A percentile compares a stretch with the other conserved stretches of the same genome.
These are phyloP conservation scores for Cephus pulcher DNA, from an alignment of 2,888 invertebrate genomes.

Conservation along the genomic window DNA sequence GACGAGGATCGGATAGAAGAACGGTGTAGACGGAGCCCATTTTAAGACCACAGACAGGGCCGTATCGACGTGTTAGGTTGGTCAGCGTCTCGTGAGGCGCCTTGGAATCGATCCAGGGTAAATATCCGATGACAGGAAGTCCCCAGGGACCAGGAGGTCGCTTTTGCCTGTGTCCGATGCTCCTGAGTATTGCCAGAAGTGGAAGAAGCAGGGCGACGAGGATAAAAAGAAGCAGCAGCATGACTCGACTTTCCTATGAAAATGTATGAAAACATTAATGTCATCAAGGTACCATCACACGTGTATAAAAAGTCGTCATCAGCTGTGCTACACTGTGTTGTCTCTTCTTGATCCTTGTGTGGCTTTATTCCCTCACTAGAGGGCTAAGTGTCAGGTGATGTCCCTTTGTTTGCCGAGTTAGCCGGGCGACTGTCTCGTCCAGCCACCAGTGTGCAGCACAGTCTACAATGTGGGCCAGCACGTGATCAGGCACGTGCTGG, in stretches of 20 bases:
- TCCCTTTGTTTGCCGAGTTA: neutral
- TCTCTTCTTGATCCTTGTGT: no score
- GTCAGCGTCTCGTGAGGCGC: constrained; percentile 81
- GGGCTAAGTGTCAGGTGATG: no score
- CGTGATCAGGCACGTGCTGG: constrained; percentile 35
- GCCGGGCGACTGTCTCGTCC: neutral
- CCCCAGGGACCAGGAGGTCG: constrained; percentile 85
- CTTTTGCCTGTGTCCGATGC: constrained; percentile 62
- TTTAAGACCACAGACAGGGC: constrained; percentile 78
- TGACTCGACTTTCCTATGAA: constrained; percentile 32
- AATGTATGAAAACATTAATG: constrained; percentile 15
- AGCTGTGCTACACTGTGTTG: neutral
- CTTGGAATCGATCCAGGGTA: constrained; percentile 77
- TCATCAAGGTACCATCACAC: no score
- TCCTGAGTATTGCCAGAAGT: constrained; percentile 50
- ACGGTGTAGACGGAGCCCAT: constrained; percentile 84
- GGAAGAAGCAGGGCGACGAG: constrained; percentile 50
- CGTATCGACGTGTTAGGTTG: constrained; percentile 75
- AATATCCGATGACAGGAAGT: constrained; percentile 82
- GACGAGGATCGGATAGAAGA: constrained; percentile 79
- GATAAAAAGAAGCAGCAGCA: constrained; percentile 23
- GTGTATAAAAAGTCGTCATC: neutral
- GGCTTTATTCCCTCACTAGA: no score
- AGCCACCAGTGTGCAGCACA: neutral
- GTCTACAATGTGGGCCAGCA: constrained; percentile 29